phyloP scores from a whole-genome alignment of 30 jellyfish, hydroid and myxozoan species.

The Aurelia coerulea region DNA sequence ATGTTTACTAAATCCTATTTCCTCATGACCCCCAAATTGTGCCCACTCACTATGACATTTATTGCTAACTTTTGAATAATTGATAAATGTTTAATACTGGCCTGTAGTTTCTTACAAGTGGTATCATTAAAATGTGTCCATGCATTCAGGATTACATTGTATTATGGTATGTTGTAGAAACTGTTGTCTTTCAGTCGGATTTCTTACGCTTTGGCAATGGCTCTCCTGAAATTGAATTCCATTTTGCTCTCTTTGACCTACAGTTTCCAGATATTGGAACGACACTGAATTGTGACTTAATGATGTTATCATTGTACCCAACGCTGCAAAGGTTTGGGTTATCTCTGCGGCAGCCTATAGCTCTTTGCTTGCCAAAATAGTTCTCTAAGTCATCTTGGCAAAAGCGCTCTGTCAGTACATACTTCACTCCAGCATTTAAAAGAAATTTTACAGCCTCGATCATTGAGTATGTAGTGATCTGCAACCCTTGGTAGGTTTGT shows the following conservation, averaged over 20 bases:
- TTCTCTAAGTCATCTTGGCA: constrained; percentile 46
- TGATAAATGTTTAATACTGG: too few relatives aligned
- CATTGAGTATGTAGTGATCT: constrained; percentile 22
- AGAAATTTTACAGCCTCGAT: constrained; percentile 24
- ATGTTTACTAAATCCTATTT: too few relatives aligned
- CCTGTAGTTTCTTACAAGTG: too few relatives aligned
- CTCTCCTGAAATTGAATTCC: constrained; percentile 3
- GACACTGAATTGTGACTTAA: constrained; percentile 16
- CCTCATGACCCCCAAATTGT: too few relatives aligned
- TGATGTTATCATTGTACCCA: constrained; percentile 41
- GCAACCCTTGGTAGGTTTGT: constrained; percentile 38
- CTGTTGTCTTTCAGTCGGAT: background rate
- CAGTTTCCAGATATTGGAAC: constrained; percentile 30
- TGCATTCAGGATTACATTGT: too few relatives aligned
- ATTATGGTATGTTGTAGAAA: too few relatives aligned
- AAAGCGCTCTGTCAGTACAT: constrained; percentile 44
- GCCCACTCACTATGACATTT: too few relatives aligned
- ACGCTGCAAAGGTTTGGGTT: constrained; percentile 27
- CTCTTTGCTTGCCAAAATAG: constrained; percentile 57
- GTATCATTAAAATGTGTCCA: too few relatives aligned
- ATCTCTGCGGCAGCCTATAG: constrained; percentile 37
- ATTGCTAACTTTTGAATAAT: too few relatives aligned
- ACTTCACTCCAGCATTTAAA: constrained; percentile 17
- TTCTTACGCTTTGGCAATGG: constrained; percentile 7
- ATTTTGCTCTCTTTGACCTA: background rate